Percentiles rank a stretch among this genome's conserved stretches.
These are phyloP conservation scores for Chymomyza amoena DNA, from an alignment of 2,888 invertebrate genomes.

Conservation along the genomic window DNA sequence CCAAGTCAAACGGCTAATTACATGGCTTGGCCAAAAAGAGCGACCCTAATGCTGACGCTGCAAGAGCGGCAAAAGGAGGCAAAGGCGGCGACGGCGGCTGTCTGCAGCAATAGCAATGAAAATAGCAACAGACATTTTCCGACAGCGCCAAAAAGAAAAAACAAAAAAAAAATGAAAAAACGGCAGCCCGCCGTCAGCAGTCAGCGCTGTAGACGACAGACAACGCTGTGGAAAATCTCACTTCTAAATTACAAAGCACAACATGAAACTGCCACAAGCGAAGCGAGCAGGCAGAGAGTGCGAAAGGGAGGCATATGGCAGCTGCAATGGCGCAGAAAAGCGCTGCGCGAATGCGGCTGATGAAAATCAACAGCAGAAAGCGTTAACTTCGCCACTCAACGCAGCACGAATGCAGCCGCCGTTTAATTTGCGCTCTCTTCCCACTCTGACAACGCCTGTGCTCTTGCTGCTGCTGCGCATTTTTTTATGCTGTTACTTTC, in stretches of 20 bases:
- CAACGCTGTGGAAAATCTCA: conserved; percentile 74
- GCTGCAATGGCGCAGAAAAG: conserved; percentile 56
- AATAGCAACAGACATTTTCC: conserved; percentile 65
- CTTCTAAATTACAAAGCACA: conserved; percentile 72
- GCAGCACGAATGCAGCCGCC: conserved; percentile 27
- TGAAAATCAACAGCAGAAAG: conserved; percentile 75
- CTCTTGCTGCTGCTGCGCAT: not conserved
- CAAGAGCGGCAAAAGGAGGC: not conserved
- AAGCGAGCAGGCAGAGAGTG: conserved; percentile 1
- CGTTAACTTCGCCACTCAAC: conserved; percentile 71
- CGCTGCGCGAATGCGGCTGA: conserved; percentile 64
- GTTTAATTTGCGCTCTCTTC: not conserved
- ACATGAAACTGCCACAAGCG: conserved; percentile 44
- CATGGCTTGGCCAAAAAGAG: conserved; percentile 42
- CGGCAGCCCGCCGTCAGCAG: conserved; percentile 11
- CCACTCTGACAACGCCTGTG: not conserved
- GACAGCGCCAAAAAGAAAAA: conserved; percentile 36
- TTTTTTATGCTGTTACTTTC: conserved; percentile 9
- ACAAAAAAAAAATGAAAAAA: conserved; percentile 12
- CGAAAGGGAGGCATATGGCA: conserved; percentile 38
- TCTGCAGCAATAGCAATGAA: conserved; percentile 45
- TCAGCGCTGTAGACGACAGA: conserved; percentile 55
- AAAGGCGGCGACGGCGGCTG: conserved; percentile 18
- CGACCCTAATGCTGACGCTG: conserved; percentile 8
- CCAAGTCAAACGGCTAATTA: conserved; percentile 60